These are phyloP conservation scores for Lepidochrysops patricia DNA, from an alignment of 2,888 invertebrate species.

Conservation along the genomic window DNA sequence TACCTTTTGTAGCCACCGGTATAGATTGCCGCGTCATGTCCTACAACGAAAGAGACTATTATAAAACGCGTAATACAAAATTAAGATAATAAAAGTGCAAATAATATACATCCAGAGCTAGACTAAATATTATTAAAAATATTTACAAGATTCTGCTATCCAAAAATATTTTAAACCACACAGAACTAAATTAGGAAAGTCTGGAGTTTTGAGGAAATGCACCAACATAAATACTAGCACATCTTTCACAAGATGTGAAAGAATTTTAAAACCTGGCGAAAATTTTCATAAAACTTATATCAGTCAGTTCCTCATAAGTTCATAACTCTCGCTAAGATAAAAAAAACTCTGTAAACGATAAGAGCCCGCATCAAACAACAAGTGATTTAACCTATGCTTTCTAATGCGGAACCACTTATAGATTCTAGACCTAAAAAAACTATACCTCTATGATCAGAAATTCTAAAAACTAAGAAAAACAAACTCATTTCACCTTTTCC, in stretches of 20 bases:
- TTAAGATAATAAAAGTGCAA: conserved; percentile 9
- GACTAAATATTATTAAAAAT: conserved; percentile 16
- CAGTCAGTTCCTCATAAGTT: too few relatives aligned
- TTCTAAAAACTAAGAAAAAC: background rate
- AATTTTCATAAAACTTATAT: background rate
- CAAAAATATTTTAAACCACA: conserved; percentile 12
- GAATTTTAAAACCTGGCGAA: too few relatives aligned
- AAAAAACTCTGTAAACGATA: background rate
- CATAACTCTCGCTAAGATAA: background rate
- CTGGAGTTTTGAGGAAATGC: background rate
- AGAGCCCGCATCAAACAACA: background rate
- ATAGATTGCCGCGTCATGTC: conserved; percentile 74
- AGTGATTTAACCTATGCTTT: background rate
- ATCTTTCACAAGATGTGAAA: too few relatives aligned
- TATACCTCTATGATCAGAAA: too few relatives aligned
- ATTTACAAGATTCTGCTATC: conserved; percentile 18
- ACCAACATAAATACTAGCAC: background rate
- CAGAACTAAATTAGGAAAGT: background rate
- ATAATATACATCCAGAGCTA: conserved; percentile 15
- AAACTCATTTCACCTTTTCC: background rate
- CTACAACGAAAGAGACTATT: conserved; percentile 52
- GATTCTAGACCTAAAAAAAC: too few relatives aligned
- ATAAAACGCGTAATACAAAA: conserved; percentile 23
- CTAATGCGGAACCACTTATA: too few relatives aligned
- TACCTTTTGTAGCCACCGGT: conserved; percentile 70